phyloP scores from a whole-genome alignment of 2,888 invertebrate species.

The Heteromyza rotundicornis region DNA sequence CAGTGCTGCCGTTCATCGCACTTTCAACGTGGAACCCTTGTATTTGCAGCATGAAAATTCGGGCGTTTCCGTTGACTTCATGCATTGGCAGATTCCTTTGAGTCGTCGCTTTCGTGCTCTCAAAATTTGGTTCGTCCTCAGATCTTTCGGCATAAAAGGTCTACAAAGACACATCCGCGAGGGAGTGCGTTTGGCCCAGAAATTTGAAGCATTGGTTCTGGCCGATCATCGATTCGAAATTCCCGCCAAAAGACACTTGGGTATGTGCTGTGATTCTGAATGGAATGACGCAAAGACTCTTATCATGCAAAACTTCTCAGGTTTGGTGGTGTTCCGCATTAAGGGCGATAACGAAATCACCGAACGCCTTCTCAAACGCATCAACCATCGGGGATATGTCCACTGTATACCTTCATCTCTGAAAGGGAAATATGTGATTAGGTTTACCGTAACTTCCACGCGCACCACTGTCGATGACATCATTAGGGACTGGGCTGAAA shows the following conservation, averaged over 20 bases:
- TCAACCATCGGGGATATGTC: slow-evolving; percentile 86
- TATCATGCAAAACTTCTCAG: no score
- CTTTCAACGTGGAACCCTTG: slow-evolving; percentile 97
- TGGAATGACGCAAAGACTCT: no score
- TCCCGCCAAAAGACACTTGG: slow-evolving; percentile 81
- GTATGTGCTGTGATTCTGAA: slow-evolving; percentile 27
- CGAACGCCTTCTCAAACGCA: slow-evolving; percentile 82
- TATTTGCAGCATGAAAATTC: slow-evolving; percentile 98
- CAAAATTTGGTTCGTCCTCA: slow-evolving; percentile 96
- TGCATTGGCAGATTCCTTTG: slow-evolving; percentile 98
- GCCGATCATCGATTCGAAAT: slow-evolving; percentile 89
- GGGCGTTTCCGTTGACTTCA: slow-evolving; percentile 94
- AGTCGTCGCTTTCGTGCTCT: slow-evolving; percentile 91
- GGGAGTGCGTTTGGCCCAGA: slow-evolving; percentile 87
- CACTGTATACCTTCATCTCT: slow-evolving; percentile 95
- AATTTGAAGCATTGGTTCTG: slow-evolving; percentile 85
- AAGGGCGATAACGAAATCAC: slow-evolving; percentile 86
- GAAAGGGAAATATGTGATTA: slow-evolving; percentile 86
- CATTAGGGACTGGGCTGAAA: slow-evolving; percentile 85
- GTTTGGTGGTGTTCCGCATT: slow-evolving; percentile 90
- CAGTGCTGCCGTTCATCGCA: slow-evolving; percentile 89
- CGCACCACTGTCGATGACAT: slow-evolving; percentile 81
- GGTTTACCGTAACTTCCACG: slow-evolving; percentile 90
- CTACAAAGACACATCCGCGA: slow-evolving; percentile 92
- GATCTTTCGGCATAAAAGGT: slow-evolving; percentile 89